These are phyloP conservation scores for Latheticus oryzae DNA, from an alignment of 2,888 invertebrate species.

Conservation along the genomic window DNA sequence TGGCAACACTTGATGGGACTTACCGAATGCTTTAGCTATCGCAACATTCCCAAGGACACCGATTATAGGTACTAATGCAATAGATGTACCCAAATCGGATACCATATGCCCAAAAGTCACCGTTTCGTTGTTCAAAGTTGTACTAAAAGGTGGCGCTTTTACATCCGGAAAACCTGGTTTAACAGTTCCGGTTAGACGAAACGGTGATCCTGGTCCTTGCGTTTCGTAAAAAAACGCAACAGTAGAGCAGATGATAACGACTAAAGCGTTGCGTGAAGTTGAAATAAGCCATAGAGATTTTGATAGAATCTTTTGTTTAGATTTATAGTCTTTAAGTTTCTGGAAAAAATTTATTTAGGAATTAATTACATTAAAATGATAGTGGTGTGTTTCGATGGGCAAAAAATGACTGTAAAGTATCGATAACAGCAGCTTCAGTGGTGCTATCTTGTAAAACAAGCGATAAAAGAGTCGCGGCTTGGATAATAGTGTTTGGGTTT, in stretches of 20 bases:
- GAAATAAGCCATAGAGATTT: conserved; percentile 81
- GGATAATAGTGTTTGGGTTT: neutral
- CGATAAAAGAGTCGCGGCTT: neutral
- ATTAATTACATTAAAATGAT: conserved; percentile 5
- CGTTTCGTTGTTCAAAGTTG: conserved; percentile 70
- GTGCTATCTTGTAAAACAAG: neutral
- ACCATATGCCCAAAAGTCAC: conserved; percentile 77
- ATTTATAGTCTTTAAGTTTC: conserved; percentile 79
- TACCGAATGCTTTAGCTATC: conserved; percentile 94
- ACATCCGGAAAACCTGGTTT: conserved; percentile 80
- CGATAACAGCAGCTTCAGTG: neutral
- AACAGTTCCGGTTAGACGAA: conserved; percentile 80
- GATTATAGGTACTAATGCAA: conserved; percentile 88
- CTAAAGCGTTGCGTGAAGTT: conserved; percentile 85
- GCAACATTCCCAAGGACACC: conserved; percentile 94
- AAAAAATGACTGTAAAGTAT: conserved; percentile 1
- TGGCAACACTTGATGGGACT: conserved; percentile 56
- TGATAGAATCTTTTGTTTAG: conserved; percentile 64
- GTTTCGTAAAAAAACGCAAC: conserved; percentile 74
- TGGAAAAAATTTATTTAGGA: conserved; percentile 65
- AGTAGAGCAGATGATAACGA: conserved; percentile 80
- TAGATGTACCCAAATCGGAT: conserved; percentile 84
- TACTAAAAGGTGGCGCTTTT: conserved; percentile 77
- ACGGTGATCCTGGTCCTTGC: conserved; percentile 70
- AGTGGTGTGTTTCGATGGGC: neutral